Base-by-base conservation (phyloP, 2,888 invertebrate genomes). In the Lysandra bellargus region DNA sequence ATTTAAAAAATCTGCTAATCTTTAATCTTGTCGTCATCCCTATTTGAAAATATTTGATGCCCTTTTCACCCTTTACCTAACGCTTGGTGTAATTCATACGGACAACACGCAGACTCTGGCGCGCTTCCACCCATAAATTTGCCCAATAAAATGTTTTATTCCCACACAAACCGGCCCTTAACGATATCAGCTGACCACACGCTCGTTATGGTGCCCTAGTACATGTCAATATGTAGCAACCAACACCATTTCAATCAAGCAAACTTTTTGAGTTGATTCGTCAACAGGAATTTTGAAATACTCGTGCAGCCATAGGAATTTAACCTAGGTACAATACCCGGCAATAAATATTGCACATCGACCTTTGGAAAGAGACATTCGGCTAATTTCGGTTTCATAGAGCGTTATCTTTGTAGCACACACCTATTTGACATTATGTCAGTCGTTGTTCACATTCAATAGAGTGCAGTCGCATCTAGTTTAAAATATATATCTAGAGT, bases 71-170 rank as follows among this genome's bases (percentile, higher is more conserved):
- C 5, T 5, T 69, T 69, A 12, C 37, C 33, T 69, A 69, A 37
- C 69, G 14, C 69, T 9, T 33, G 4, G 33, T 14, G 69, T 64
- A 30, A 64, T 64, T 64, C 64, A 64, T 37, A 69, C 69, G 69
- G 69, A 33, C 69, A 69, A 69, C 69, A 69, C 14, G 5, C 69
- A 33, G 33, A 69, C 69, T 69, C 69, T 69, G 69, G 69, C 69
- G 17, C 69, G 69, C 69, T 69, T 69, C 69, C 33, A 69, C 33
- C 69, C 69, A 69, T 69, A 69, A 69, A 69, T 69, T 69, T 69
- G 33, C 69, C 69, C 69, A 69, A 69, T 69, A 69, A 69, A 69
- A 69, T 69, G 69, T 69, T 69, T 69, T 69, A 69, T 69, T 69
- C 33, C 33, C 69, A 33, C 69, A 69, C 69, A 69, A 69, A 69